Percentiles rank a stretch among this genome's conserved stretches.
phyloP scores from a whole-genome alignment of 2,888 invertebrate species.

The Archips xylosteana region DNA sequence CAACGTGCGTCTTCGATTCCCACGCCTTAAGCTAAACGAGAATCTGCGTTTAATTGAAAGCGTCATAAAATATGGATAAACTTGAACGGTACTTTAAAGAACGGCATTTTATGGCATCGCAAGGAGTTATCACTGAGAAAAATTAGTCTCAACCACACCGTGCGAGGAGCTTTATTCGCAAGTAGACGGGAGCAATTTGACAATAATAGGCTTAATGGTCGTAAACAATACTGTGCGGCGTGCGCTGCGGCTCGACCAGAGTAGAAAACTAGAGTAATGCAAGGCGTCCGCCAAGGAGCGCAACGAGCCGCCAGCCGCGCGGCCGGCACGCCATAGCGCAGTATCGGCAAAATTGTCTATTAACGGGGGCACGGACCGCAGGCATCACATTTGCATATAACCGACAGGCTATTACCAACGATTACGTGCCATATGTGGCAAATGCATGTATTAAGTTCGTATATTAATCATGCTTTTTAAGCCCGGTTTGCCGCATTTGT shows the following conservation, averaged over 20 bases:
- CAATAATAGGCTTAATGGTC: slow-evolving; percentile 9
- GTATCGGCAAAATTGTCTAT: slow-evolving; percentile 42
- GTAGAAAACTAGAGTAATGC: slow-evolving; percentile 8
- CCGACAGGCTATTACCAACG: slow-evolving; percentile 43
- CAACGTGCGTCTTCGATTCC: slow-evolving; percentile 39
- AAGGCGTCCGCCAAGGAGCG: slow-evolving; percentile 4
- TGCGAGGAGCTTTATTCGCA: background rate
- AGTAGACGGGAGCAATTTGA: background rate
- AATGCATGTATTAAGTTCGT: slow-evolving; percentile 28
- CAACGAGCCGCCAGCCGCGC: background rate
- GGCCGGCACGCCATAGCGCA: slow-evolving; percentile 34
- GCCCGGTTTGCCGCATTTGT: slow-evolving; percentile 3
- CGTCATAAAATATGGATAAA: slow-evolving; percentile 7
- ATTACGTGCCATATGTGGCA: slow-evolving; percentile 43
- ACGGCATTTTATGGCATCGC: slow-evolving; percentile 4
- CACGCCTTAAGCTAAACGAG: slow-evolving; percentile 1
- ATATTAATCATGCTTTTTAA: slow-evolving; percentile 33
- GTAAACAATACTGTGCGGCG: background rate
- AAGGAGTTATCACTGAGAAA: background rate
- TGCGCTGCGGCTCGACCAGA: background rate
- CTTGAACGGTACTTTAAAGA: background rate
- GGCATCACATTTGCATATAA: slow-evolving; percentile 52
- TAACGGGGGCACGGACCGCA: slow-evolving; percentile 45
- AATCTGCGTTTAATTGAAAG: background rate
- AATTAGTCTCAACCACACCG: background rate